phyloP scores from a whole-genome alignment of 2,888 invertebrate species.

The Ecdyonurus torrentis region DNA sequence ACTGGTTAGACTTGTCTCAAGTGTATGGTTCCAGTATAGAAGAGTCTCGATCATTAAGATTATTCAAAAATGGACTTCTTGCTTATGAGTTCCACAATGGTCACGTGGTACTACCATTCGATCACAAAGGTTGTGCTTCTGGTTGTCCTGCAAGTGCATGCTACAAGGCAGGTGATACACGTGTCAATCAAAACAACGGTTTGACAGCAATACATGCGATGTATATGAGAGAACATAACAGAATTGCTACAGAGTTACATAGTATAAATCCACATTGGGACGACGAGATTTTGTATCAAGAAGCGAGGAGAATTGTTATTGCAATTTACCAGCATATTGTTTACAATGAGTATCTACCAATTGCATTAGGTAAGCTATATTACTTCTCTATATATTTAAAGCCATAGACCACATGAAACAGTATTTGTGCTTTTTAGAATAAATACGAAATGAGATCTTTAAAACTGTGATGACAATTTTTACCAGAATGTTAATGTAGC shows the following conservation, averaged over 20 bases:
- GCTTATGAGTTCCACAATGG: constrained; percentile 19
- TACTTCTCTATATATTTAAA: neutral
- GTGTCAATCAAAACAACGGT: constrained; percentile 37
- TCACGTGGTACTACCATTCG: constrained; percentile 22
- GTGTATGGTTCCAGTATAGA: constrained; percentile 33
- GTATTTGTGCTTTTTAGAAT: no score
- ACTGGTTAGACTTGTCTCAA: constrained; percentile 35
- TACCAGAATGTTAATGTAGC: no score
- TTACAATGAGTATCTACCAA: constrained; percentile 40
- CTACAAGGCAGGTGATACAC: constrained; percentile 28
- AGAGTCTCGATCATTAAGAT: constrained; percentile 26
- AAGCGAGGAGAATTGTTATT: constrained; percentile 34
- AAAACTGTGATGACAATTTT: neutral
- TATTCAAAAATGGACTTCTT: constrained; percentile 29
- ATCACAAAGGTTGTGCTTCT: constrained; percentile 16
- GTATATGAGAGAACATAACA: constrained; percentile 37
- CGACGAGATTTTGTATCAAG: constrained; percentile 39
- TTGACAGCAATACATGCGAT: constrained; percentile 35
- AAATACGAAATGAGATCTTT: neutral
- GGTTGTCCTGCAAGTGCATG: constrained; percentile 14
- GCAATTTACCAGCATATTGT: constrained; percentile 41
- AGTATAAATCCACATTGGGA: constrained; percentile 37
- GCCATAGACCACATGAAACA: no score
- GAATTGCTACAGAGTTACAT: constrained; percentile 32
- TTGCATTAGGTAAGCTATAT: constrained; percentile 29